These are phyloP conservation scores for Isurus oxyrinchus DNA, from an alignment of 2,113 vertebrate genomes.

Conservation along the genomic window DNA sequence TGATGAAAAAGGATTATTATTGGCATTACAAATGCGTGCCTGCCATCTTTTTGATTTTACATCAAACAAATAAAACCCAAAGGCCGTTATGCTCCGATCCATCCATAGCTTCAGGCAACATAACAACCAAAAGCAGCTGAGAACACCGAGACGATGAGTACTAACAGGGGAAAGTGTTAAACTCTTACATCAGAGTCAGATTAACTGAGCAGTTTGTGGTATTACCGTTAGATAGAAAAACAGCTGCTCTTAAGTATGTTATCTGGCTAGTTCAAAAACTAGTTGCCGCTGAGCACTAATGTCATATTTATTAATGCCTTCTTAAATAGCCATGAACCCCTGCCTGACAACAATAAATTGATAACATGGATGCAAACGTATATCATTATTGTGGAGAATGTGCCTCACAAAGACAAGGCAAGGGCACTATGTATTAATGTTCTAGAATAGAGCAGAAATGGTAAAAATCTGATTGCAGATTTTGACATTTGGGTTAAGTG, in stretches of 20 bases:
- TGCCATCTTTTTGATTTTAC: not conserved
- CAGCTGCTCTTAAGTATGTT: not conserved
- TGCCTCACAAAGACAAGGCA: not conserved
- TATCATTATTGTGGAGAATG: not conserved
- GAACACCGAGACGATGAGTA: not conserved
- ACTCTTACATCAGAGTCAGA: not conserved
- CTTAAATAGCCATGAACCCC: not conserved
- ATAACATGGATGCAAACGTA: not conserved
- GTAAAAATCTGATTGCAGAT: not conserved
- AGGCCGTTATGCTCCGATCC: not conserved
- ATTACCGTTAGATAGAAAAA: not conserved
- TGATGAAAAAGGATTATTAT: not conserved
- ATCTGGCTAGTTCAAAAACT: not conserved
- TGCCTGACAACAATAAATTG: not conserved
- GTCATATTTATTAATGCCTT: not conserved
- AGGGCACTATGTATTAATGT: not conserved
- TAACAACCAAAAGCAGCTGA: not conserved
- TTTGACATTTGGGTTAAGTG: not conserved
- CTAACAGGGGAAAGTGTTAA: not conserved
- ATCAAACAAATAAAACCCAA: slow-evolving; percentile 18
- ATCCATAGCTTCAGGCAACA: not conserved
- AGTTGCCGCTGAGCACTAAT: not conserved
- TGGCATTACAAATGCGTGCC: not conserved
- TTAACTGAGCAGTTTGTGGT: not conserved
- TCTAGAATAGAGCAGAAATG: not conserved